A percentile compares a stretch with the other conserved stretches of the same genome.
phyloP scores from a whole-genome alignment of 2,113 vertebrate genomes.

The Toxostoma redivivum region DNA sequence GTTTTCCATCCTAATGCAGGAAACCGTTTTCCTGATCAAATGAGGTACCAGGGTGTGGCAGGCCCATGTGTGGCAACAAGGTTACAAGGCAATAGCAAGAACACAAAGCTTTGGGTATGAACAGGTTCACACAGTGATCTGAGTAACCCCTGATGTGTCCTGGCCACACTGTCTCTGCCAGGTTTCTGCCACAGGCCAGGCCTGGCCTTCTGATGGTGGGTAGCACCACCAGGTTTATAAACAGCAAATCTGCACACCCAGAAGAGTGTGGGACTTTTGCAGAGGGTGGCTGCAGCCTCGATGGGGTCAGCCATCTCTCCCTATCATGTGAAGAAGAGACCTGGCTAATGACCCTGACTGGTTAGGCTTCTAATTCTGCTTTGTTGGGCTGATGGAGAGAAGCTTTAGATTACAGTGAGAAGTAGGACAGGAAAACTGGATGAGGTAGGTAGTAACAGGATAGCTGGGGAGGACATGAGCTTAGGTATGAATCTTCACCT shows the following conservation, averaged over 20 bases:
- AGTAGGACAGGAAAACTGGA: neutral
- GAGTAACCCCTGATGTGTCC: neutral
- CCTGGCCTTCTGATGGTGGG: neutral
- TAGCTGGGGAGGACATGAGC: neutral
- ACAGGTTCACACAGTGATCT: neutral
- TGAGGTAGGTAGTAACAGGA: neutral
- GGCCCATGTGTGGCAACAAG: neutral
- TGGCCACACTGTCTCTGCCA: accelerated
- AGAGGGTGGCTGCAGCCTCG: neutral
- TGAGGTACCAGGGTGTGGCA: neutral
- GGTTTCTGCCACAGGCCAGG: neutral
- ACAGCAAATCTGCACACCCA: neutral
- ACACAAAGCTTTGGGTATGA: neutral
- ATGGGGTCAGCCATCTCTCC: neutral
- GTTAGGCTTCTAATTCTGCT: neutral
- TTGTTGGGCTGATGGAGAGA: neutral
- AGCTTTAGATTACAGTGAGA: neutral
- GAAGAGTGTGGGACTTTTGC: neutral
- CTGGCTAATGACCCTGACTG: neutral
- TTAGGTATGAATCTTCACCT: neutral
- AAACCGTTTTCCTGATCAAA: neutral
- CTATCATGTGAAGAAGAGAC: accelerated
- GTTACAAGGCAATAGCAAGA: neutral
- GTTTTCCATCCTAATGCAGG: neutral
- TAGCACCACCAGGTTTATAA: neutral